Conservation (phyloP, 2,113 vertebrate species). For the Cinclus cinclus region DNA sequence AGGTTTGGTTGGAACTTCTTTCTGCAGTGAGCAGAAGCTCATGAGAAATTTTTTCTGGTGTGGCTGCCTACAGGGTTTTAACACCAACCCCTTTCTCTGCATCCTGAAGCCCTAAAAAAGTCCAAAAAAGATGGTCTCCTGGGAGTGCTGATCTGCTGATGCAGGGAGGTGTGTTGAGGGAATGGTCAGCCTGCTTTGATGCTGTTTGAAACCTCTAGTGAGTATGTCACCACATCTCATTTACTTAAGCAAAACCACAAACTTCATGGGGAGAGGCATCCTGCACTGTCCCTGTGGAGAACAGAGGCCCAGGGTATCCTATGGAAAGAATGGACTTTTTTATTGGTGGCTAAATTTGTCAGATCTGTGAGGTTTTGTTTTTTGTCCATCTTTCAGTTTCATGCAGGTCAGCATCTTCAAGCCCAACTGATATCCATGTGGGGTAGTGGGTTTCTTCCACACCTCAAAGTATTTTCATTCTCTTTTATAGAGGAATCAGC, state of each 20-base stretch:
- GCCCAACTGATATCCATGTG: fast-evolving
- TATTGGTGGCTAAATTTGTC: background rate
- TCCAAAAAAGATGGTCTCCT: fast-evolving
- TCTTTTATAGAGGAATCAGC: background rate
- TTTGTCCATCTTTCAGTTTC: background rate
- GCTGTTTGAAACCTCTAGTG: background rate
- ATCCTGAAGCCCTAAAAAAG: background rate
- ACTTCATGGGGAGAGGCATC: fast-evolving
- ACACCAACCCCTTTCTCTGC: background rate
- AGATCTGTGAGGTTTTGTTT: background rate
- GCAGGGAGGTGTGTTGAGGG: background rate
- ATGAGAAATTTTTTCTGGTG: background rate
- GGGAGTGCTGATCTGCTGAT: background rate
- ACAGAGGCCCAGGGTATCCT: background rate
- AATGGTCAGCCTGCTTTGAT: background rate
- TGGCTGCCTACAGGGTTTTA: background rate
- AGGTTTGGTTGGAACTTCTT: background rate
- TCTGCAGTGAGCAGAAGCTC: background rate
- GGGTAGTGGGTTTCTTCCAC: background rate
- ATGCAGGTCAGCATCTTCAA: fast-evolving
- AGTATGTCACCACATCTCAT: background rate
- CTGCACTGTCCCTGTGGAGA: fast-evolving
- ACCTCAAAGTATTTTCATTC: background rate
- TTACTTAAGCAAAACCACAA: background rate
- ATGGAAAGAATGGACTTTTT: background rate